A percentile compares a stretch with the other conserved stretches of the same genome.
phyloP scores from a whole-genome alignment of 64 coral and sea anemone genomes.

The Actinia equina region DNA sequence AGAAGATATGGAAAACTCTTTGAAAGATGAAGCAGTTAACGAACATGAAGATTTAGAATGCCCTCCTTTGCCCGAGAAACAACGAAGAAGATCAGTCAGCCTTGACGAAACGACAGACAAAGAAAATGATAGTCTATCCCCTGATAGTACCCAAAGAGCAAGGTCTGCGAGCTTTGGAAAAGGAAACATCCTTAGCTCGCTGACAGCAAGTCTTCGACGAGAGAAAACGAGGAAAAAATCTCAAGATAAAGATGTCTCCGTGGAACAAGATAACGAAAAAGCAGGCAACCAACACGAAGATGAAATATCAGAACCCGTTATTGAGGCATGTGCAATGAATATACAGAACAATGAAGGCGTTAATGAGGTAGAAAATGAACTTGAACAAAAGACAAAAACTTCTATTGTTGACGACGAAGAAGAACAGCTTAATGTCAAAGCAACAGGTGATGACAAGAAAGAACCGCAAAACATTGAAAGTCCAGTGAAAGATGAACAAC shows the following conservation, averaged over 20 bases:
- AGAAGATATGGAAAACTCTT: background rate
- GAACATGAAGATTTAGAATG: background rate
- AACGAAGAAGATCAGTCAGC: constrained; percentile 11
- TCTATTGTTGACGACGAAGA: background rate
- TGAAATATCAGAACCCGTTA: background rate
- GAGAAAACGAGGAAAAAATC: background rate
- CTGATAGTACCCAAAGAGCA: background rate
- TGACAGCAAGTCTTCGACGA: background rate
- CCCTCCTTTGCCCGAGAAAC: background rate
- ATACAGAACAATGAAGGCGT: background rate
- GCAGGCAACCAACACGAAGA: background rate
- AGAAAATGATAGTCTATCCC: background rate
- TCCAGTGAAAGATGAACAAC: background rate
- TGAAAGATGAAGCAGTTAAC: background rate
- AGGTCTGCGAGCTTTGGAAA: background rate
- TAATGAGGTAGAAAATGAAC: background rate
- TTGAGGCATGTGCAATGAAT: background rate
- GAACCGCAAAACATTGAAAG: background rate
- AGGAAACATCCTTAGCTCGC: background rate
- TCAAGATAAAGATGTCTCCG: background rate
- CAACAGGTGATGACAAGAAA: background rate
- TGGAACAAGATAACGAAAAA: background rate
- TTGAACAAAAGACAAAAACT: background rate
- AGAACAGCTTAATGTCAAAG: background rate
- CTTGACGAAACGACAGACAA: background rate